phyloP scores from a whole-genome alignment of 2,888 invertebrate genomes.

The Agrochola lota region DNA sequence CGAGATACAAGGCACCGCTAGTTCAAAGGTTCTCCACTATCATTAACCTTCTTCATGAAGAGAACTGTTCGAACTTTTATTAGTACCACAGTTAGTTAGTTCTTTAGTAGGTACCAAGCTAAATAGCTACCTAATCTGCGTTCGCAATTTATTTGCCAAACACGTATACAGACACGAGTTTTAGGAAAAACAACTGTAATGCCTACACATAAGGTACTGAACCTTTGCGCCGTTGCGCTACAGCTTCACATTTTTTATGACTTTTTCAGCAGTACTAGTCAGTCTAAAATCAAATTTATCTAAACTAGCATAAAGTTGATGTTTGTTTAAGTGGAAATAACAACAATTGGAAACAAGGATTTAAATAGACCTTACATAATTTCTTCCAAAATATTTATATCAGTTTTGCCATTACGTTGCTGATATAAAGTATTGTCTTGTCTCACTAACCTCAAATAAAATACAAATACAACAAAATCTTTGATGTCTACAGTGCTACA shows the following conservation, averaged over 20 bases:
- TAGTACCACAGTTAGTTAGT: not conserved
- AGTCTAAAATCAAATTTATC: no score
- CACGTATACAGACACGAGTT: no score
- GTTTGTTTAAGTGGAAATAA: no score
- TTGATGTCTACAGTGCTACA: not conserved
- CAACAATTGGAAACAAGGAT: no score
- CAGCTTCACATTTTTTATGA: no score
- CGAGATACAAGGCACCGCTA: not conserved
- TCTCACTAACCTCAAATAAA: not conserved
- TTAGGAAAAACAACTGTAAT: no score
- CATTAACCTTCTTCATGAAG: not conserved
- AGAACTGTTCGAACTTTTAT: not conserved
- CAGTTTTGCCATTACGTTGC: not conserved
- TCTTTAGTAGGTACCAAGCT: not conserved
- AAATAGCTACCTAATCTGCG: not conserved
- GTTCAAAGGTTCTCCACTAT: not conserved
- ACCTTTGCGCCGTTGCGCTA: no score
- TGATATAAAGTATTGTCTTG: not conserved
- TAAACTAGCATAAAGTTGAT: no score
- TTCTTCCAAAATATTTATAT: not conserved
- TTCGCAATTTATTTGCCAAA: no score
- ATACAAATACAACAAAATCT: not conserved
- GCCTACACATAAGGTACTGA: no score
- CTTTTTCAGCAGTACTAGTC: no score
- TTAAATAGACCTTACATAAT: no score